Evolutionary conservation across 2,113 vertebrate genomes (phyloP), one percentile per base, ranked within the genome.

Genomic region (Xyliphius kryptos): DNA sequence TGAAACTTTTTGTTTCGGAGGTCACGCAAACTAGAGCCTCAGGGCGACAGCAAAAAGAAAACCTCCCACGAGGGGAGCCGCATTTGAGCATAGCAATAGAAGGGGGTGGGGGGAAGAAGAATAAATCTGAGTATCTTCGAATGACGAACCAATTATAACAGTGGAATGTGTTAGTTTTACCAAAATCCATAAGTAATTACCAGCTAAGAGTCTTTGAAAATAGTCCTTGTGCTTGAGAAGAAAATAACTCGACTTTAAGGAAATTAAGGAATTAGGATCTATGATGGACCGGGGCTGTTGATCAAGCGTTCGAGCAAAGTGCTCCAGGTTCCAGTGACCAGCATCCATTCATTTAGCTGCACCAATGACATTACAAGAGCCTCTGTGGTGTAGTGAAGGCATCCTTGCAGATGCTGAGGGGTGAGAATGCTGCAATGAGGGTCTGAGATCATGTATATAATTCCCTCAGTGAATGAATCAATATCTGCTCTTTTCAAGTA

Each of bases 81-180:
- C 54, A 51, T 41, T 22, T 2, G 56, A 69, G 63, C 63, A 19
- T 43, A 36, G 17, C 65, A 52, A 74, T 69, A 9, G 56, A 66
- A 56, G 52, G 15, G 60, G 19, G n/a, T 7, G 68, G 55, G 49
- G 12, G 21, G 54, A 17, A 46, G 19, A 17, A 6, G n/a, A 26
- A 32, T 6, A 6, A 36, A 47, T 9, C 5, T 5, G 49, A 68
- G 53, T 65, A 6, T 32, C 26, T 32, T 32, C 26, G 7, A 32
- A 3, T 32, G 26, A 32, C 7, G 26, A 32, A 32, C 26, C 7
- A 6, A 32, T 32, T 2, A 2, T 1, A 32, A 32, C 26, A 32
- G 26, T 3, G 26, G 26, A 32, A 5, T 32, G 26, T 32, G 26
- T 32, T 6, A 32, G 26, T 32, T 32, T 32, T 32, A 32, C 26